Evolutionary conservation across 2,113 vertebrate genomes (phyloP), one percentile per base, ranked within the genome.

Genomic region (Triplophysa rosa): DNA sequence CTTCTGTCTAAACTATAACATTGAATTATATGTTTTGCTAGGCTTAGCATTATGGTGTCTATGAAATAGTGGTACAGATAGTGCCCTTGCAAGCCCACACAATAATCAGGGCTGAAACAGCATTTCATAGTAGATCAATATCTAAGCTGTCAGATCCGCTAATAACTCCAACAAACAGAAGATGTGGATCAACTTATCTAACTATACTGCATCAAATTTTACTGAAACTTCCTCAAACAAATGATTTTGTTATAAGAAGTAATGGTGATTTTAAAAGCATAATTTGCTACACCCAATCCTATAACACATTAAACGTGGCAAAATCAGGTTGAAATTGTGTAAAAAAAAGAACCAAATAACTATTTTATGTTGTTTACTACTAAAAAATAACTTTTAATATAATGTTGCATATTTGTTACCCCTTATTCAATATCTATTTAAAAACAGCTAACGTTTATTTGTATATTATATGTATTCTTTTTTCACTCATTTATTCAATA

Each of bases 1-100:
- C 76, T 75, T 65, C 69, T 74, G 64, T 81, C 66, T 24, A 64
- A 69, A 61, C 65, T 29, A n/a, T 70, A 84, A 61, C 52, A 16
- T 45, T 74, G 64, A 81, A 67, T 75, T 21, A 79, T 67, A 49
- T 52, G 16, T 74, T 59, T 66, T 62, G 58, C 45, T 63, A 21
- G 16, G 47, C 70, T 61, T 59, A 47, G 81, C 64, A 64, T 63
- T 75, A 58, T 17, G 19, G 6, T 11, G 17, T 29, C 49, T 23
- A 54, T 63, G 52, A 79, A 79, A 74, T 63, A 24, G 26, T n/a
- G n/a, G 29, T 37, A 29, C 61, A 68, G 81, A 69, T 47, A 69
- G 72, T 7, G 65, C 47, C 49, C 37, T 69, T 79, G 66, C 74
- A 65, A n/a, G 58, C 58, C 29, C 54, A 69, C 16, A 33, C 65